Evolutionary conservation across 2,113 vertebrate genomes (phyloP), one percentile per base, ranked within the genome.

Genomic region (Pachycephala philippinensis): DNA sequence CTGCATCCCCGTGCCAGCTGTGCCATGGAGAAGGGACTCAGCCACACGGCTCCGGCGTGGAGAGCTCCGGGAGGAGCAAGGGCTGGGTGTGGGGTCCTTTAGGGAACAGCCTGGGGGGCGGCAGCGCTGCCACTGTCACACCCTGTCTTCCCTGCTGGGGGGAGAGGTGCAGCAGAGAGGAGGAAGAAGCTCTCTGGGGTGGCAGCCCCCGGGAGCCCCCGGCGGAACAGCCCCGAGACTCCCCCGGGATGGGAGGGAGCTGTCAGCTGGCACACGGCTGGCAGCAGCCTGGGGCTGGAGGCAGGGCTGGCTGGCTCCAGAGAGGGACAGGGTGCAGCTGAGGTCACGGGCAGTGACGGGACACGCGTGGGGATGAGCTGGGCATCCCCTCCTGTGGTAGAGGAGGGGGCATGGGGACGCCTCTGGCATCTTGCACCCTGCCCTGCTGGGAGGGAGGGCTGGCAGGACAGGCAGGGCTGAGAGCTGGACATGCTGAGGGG

Each of bases 321-420:
- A 9, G 24, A 66, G 47, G 76, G 35, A 65, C n/a, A 56, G 54
- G 39, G n/a, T 27, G 81, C 65, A 27, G 37, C 68, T 84, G 84
- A 45, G 37, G 40, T 17, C 12, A 4, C 1, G 4, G 86, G 53
- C 69, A 61, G 26, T 22, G 65, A 54, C 1, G 1, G 57, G 63
- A 30, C 3, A 7, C 1, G 33, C 1, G 2, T 4, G 18, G 56
- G 12, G 47, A 64, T 0, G 1, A 63, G 52, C 64, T 45, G 63
- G 66, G 15, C 31, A 40, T 16, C n/a, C 3, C 4, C 33, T 63
- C 5, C 30, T 2, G 1, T 4, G 33, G 52, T 35, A 52, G 18
- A 22, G 35, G 8, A 60, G 12, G 28, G 66, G 13, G 15, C 0
- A 0, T 2, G 35, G 30, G 27, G 68, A 77, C 1, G 4, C 5